Percentiles rank a stretch among this genome's conserved stretches.
phyloP scores from a whole-genome alignment of 1,140 invertebrate genomes.

The Drosophila arizonae region DNA sequence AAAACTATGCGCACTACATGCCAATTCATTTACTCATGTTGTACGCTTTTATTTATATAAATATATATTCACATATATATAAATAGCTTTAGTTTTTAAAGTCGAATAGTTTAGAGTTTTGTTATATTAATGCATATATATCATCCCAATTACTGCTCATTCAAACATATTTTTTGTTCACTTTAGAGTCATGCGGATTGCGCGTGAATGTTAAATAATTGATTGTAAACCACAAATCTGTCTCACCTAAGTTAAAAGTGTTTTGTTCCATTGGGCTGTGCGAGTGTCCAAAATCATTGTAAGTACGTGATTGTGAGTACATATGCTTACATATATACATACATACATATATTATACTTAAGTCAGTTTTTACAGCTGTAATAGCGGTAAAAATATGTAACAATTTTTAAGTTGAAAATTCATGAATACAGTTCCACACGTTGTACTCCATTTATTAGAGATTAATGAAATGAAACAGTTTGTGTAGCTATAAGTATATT shows the following conservation, averaged over 20 bases:
- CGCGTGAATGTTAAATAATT: conserved; percentile 22
- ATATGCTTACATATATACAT: conserved; percentile 32
- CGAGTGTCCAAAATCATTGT: conserved; percentile 61
- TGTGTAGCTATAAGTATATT: background rate
- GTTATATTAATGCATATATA: conserved; percentile 6
- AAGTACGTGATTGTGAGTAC: conserved; percentile 13
- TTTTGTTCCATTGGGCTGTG: conserved; percentile 70
- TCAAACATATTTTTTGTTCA: conserved; percentile 11
- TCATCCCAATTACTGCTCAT: background rate
- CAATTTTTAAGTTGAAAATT: background rate
- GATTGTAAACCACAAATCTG: conserved; percentile 14
- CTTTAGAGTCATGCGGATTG: background rate
- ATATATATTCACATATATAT: conserved; percentile 6
- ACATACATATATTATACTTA: conserved; percentile 23
- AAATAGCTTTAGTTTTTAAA: conserved; percentile 27
- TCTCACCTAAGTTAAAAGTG: conserved; percentile 35
- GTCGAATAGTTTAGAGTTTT: conserved; percentile 40
- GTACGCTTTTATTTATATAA: conserved; percentile 36
- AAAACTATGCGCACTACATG: conserved; percentile 25
- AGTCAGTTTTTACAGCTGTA: conserved; percentile 12
- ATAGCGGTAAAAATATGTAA: background rate
- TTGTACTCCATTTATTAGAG: conserved; percentile 11
- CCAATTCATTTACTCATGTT: conserved; percentile 60
- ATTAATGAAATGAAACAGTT: conserved; percentile 11
- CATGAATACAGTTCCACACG: background rate